A percentile compares a stretch with the other conserved stretches of the same genome.
Conservation (phyloP, 1,140 invertebrate species). For the Grapholita molesta region DNA sequence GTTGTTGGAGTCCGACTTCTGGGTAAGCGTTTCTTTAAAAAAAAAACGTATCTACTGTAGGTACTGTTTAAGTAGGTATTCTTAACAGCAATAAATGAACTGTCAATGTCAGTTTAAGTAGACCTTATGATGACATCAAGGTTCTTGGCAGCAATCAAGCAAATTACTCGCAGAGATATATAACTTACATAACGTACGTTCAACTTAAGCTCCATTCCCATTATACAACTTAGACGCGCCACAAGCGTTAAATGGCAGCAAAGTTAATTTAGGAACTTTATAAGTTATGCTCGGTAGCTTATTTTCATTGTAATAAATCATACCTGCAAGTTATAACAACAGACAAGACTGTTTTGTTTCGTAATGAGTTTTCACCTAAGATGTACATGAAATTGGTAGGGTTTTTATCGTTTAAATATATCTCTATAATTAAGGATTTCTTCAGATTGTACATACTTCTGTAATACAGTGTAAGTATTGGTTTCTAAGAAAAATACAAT, state of each 20-base stretch:
- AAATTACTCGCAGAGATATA: background rate
- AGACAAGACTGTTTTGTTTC: background rate
- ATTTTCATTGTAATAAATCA: background rate
- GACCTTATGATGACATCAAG: background rate
- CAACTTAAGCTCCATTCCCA: background rate
- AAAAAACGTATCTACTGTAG: no score
- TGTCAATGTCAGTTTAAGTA: background rate
- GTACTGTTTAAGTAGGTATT: no score
- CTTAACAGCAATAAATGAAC: background rate
- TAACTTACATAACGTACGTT: background rate
- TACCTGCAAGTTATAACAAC: background rate
- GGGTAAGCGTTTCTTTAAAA: no score
- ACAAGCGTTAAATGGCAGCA: background rate
- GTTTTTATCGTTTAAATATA: background rate
- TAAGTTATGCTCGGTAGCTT: background rate
- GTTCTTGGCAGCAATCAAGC: background rate
- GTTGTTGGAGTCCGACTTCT: no score
- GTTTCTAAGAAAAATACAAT: no score
- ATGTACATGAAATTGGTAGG: background rate
- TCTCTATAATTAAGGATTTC: background rate
- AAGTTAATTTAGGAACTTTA: background rate
- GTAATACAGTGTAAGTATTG: no score
- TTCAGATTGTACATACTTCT: no score
- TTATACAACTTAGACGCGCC: background rate
- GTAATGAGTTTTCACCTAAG: background rate